Evolutionary conservation across 2,797 vertebrate species (phyloP).

Genomic region (Eospalax fontanierii): DNA sequence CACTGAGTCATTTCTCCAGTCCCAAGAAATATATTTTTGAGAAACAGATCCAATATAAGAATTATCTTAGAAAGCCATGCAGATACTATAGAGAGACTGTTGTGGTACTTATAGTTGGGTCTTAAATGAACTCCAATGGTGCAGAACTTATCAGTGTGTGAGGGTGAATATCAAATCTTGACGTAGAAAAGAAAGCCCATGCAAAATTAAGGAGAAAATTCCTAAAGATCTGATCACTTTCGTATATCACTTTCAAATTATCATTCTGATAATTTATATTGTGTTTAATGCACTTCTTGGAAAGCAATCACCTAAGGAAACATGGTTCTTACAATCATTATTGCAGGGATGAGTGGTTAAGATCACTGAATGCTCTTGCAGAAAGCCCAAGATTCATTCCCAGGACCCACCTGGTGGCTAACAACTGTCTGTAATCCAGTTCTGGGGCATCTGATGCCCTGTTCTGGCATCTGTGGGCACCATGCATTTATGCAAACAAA

Average conservation of each 20-base stretch:
- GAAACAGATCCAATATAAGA: background rate
- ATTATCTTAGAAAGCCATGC: no score
- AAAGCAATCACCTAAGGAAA: background rate
- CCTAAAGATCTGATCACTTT: background rate
- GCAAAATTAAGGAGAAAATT: background rate
- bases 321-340: background rate
- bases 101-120: background rate
- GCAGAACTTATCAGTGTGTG: background rate
- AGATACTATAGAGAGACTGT: no score
- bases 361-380: no score
- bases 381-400: no score
- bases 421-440: no score
- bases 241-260: constrained; percentile 30
- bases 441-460: no score
- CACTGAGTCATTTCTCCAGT: no score
- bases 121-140: background rate
- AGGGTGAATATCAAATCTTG: background rate
- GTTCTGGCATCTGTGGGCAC: no score
- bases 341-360: background rate
- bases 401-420: no score
- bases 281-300: background rate
- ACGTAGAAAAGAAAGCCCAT: background rate
- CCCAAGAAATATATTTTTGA: background rate
- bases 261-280: background rate
- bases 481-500: no score